These are phyloP conservation scores for Nephotettix cincticeps DNA, from an alignment of 1,140 invertebrate species.

Conservation along the genomic window DNA sequence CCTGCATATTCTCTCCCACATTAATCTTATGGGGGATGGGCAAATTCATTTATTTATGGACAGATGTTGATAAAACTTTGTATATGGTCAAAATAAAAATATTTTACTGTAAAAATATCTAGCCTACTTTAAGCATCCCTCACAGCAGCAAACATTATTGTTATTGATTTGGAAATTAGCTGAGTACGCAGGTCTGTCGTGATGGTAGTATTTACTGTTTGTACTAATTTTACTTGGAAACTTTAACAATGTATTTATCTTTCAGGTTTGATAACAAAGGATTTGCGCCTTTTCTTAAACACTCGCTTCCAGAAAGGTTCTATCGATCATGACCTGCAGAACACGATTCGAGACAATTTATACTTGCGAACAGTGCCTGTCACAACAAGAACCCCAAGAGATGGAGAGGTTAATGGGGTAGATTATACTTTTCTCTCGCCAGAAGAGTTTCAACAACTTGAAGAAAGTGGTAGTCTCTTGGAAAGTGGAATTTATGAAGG, in stretches of 20 bases:
- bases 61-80: too few species aligned
- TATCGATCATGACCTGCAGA: constrained; percentile 66
- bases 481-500: constrained; percentile 69
- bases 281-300: constrained; percentile 62
- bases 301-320: constrained; percentile 63
- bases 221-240: neutral
- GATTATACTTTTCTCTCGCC: constrained; percentile 64
- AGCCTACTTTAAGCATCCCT: too few species aligned
- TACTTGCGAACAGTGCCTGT: constrained; percentile 69
- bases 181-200: too few species aligned
- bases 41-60: too few species aligned
- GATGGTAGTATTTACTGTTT: too few species aligned
- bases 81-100: too few species aligned
- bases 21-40: too few species aligned
- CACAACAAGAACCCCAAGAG: constrained; percentile 59
- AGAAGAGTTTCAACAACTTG: constrained; percentile 61
- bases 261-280: constrained; percentile 51
- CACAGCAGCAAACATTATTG: too few species aligned
- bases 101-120: too few species aligned
- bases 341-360: constrained; percentile 67
- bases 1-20: too few species aligned
- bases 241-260: too few species aligned
- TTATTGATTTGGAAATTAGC: too few species aligned
- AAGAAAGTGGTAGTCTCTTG: constrained; percentile 60
- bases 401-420: constrained; percentile 63